Evolutionary conservation across 2,113 vertebrate genomes (phyloP).

Genomic region (Hepsetus odoe): DNA sequence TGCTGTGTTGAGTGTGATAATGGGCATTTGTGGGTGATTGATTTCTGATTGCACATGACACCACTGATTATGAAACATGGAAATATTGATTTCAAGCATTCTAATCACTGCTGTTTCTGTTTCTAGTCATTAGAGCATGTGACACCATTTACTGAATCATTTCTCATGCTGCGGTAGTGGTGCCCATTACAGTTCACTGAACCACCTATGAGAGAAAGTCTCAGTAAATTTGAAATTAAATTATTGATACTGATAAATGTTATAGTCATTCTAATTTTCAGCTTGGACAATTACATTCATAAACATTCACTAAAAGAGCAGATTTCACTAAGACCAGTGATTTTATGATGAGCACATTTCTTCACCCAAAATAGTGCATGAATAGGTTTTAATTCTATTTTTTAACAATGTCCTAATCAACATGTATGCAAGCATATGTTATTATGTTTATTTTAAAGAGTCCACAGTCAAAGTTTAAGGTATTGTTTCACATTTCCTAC

Average conservation of each 20-base stretch:
- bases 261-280: neutral
- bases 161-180: neutral
- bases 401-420: too few relatives aligned
- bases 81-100: conserved; percentile 1
- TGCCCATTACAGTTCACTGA: neutral
- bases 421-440: too few relatives aligned
- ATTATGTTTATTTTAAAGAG: too few relatives aligned
- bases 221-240: neutral
- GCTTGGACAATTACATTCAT: neutral
- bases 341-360: too few relatives aligned
- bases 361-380: too few relatives aligned
- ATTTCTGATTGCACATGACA: neutral
- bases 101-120: neutral
- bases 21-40: neutral
- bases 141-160: neutral
- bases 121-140: neutral
- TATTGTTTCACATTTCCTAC: too few relatives aligned
- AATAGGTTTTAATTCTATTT: too few relatives aligned
- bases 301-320: neutral
- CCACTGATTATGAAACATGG: neutral
- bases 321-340: too few relatives aligned
- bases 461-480: too few relatives aligned
- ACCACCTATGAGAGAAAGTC: neutral
- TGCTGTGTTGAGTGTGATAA: neutral
- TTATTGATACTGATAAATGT: neutral